Conservation (phyloP, 1,140 invertebrate genomes). For the Trachymyrmex cornetzi region DNA sequence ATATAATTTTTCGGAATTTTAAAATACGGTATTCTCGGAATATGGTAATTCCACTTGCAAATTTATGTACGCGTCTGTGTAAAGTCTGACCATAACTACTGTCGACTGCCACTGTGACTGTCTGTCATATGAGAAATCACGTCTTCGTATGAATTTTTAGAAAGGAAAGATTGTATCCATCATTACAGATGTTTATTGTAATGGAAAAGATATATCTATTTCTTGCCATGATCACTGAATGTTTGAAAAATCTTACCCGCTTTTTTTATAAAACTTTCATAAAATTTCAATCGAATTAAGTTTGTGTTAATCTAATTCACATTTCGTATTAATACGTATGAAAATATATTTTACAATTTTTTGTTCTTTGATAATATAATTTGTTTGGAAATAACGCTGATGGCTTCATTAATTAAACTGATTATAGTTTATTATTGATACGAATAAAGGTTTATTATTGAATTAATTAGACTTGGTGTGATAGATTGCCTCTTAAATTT, state of each 20-base stretch:
- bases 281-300: not conserved
- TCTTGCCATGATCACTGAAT: not conserved
- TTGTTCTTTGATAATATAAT: not conserved
- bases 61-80: not conserved
- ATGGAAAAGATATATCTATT: not conserved
- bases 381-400: conserved; percentile 22
- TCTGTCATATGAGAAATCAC: not conserved
- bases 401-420: conserved; percentile 27
- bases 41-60: not conserved
- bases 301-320: not conserved
- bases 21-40: not conserved
- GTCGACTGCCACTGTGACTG: not conserved
- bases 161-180: not conserved
- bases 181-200: not conserved
- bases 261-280: not conserved
- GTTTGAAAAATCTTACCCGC: not conserved
- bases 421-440: not conserved
- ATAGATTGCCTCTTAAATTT: conserved; percentile 7
- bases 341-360: conserved; percentile 12
- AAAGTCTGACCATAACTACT: conserved; percentile 20
- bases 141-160: not conserved
- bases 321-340: not conserved
- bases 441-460: conserved; percentile 16
- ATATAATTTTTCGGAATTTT: conserved; percentile 6
- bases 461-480: conserved; percentile 21